Conservation (phyloP, 2,113 vertebrate genomes). For the Stegastes partitus region DNA sequence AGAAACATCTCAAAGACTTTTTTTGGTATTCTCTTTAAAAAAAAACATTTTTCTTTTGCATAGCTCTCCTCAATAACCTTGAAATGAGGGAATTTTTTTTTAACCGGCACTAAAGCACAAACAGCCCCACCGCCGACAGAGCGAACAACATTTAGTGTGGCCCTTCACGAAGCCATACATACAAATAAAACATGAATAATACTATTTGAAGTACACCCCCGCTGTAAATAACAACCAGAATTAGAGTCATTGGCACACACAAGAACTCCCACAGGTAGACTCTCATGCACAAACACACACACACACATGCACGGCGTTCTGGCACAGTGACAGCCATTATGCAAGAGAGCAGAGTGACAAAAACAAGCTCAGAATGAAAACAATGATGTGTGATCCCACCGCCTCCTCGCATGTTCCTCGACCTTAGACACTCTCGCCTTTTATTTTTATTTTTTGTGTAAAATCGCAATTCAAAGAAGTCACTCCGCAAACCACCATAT, state of each 20-base stretch:
- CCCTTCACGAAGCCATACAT: neutral
- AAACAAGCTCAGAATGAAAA: slow-evolving; percentile 73
- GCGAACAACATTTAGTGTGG: slow-evolving; percentile 9
- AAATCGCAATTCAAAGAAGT: slow-evolving; percentile 58
- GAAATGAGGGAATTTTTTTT: neutral
- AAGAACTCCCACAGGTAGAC: slow-evolving; percentile 22
- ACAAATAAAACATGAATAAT: slow-evolving; percentile 28
- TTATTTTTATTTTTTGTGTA: neutral
- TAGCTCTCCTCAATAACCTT: no score
- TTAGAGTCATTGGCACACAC: slow-evolving; percentile 16
- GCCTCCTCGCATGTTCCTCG: slow-evolving; percentile 11
- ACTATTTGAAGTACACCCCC: slow-evolving; percentile 42
- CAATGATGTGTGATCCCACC: slow-evolving; percentile 54
- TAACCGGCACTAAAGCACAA: neutral
- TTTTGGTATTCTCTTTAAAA: no score
- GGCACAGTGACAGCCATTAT: slow-evolving; percentile 46
- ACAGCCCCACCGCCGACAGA: neutral
- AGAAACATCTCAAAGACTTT: no score
- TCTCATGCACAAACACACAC: neutral
- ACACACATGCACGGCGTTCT: slow-evolving; percentile 15
- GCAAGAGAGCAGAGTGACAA: slow-evolving; percentile 68
- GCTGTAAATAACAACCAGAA: slow-evolving; percentile 57
- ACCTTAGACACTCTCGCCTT: neutral
- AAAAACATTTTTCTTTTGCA: neutral
- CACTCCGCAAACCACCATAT: slow-evolving; percentile 17